Percentiles rank a stretch among this genome's conserved stretches.
phyloP scores from a whole-genome alignment of 2,888 invertebrate genomes.

The Petrolisthes cinctipes region DNA sequence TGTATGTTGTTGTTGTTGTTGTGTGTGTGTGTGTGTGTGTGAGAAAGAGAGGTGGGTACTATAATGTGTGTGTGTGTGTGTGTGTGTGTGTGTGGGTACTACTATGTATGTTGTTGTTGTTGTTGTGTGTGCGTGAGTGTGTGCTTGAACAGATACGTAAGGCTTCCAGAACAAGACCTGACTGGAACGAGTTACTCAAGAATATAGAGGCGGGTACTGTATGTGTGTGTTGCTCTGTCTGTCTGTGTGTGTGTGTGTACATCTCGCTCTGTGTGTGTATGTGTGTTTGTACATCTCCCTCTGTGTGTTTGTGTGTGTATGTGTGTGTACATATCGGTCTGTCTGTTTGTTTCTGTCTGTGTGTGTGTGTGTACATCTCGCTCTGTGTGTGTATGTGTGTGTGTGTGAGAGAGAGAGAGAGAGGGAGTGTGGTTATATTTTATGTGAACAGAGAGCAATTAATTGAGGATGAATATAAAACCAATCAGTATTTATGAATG shows the following conservation, averaged over 20 bases:
- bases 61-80: too few relatives aligned
- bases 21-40: too few relatives aligned
- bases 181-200: slow-evolving; percentile 61
- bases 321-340: neutral
- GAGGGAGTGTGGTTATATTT: too few relatives aligned
- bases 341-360: too few relatives aligned
- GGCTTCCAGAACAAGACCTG: slow-evolving; percentile 58
- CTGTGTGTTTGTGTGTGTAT: neutral
- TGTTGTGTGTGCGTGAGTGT: too few relatives aligned
- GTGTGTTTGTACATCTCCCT: neutral
- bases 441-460: too few relatives aligned
- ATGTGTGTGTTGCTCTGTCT: too few relatives aligned
- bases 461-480: too few relatives aligned
- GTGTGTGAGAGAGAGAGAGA: too few relatives aligned
- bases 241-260: neutral
- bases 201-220: slow-evolving; percentile 58
- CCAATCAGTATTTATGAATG: too few relatives aligned
- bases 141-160: slow-evolving; percentile 53
- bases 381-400: neutral
- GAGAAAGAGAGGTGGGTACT: slow-evolving; percentile 50
- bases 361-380: neutral
- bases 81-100: slow-evolving; percentile 2
- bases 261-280: neutral
- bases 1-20: too few relatives aligned
- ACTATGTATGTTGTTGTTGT: too few relatives aligned